phyloP scores from a whole-genome alignment of 2,888 invertebrate genomes.

The Cryptosula pallasiana region DNA sequence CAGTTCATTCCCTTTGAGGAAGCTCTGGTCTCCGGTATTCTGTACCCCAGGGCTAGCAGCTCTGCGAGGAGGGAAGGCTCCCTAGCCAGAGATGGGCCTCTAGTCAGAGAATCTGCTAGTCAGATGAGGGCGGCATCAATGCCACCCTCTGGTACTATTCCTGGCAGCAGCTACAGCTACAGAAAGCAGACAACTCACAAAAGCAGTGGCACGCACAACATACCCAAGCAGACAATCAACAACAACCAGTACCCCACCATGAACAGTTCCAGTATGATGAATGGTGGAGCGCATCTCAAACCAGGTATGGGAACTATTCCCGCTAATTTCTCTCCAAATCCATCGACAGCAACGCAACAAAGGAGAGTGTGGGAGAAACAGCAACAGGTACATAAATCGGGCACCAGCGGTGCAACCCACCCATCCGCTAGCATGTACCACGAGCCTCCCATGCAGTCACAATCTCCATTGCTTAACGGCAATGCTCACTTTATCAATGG shows the following conservation, averaged over 20 bases:
- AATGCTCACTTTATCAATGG: constrained; percentile 24
- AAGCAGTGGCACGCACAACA: background rate
- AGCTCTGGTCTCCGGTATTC: constrained; percentile 66
- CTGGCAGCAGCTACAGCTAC: constrained; percentile 13
- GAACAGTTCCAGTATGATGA: background rate
- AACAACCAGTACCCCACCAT: background rate
- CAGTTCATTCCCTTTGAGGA: constrained; percentile 58
- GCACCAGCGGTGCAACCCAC: background rate
- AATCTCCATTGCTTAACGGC: constrained; percentile 17
- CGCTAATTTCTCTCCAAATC: background rate
- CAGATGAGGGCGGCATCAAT: background rate
- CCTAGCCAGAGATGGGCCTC: background rate
- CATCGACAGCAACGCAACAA: background rate
- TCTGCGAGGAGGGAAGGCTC: background rate
- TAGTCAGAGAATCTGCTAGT: background rate
- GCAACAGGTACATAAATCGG: background rate
- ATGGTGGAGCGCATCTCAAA: constrained; percentile 20
- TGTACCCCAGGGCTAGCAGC: constrained; percentile 56
- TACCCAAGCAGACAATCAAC: background rate
- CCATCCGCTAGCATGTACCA: background rate
- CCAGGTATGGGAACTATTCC: constrained; percentile 10
- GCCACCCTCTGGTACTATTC: background rate
- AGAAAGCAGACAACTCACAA: background rate
- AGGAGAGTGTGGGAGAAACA: constrained; percentile 7
- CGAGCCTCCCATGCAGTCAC: background rate